Evolutionary conservation across 2,888 invertebrate species (phyloP), one percentile per base, ranked within the genome.

Genomic region (Hypolimnas misippus): DNA sequence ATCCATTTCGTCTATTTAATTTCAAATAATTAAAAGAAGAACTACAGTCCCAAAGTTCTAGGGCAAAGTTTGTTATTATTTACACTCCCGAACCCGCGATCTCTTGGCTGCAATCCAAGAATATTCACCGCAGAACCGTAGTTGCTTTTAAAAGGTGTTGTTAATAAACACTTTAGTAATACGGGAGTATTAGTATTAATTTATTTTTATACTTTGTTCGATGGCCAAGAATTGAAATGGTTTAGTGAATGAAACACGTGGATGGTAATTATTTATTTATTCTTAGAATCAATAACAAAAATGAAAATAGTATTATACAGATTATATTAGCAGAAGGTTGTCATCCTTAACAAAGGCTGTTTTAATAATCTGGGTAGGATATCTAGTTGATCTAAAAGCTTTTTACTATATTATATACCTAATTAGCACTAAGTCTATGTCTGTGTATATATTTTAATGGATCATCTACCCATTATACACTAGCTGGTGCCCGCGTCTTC

Each of bases 131-230:
- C 59, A 35, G 21, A 53, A 29, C 44, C 44, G 46, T 46, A 46
- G 58, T 44, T 21, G 60, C 46, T 49, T 53, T 40, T 53, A 53
- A 46, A 60, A 64, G 64, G 64, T 61, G 53, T 57, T 64, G 64
- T 57, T 57, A 61, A 61, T 64, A 61, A 57, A 64, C 49, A 52
- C 53, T 35, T 59, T 46, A 46, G 35, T 38, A 33, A 46, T 59
- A n/a, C n/a, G n/a, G n/a, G n/a, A n/a, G 35, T n/a, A 53, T 17
- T 38, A 16, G 25, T 42, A n/a, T 40, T 40, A 6, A 14, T 42
- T 51, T 51, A 51, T 42, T 21, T 52, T 21, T 50, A 17, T 25
- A 25, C 5, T 3, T 5, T 44, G 10, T 10, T 17, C 17, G 12
- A 19, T 21, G 14, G 25, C 5, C n/a, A 17, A 49, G 21, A 25